Evolutionary conservation across 2,888 invertebrate species (phyloP), one percentile per base, ranked within the genome.

Genomic region (Sturmia bella): DNA sequence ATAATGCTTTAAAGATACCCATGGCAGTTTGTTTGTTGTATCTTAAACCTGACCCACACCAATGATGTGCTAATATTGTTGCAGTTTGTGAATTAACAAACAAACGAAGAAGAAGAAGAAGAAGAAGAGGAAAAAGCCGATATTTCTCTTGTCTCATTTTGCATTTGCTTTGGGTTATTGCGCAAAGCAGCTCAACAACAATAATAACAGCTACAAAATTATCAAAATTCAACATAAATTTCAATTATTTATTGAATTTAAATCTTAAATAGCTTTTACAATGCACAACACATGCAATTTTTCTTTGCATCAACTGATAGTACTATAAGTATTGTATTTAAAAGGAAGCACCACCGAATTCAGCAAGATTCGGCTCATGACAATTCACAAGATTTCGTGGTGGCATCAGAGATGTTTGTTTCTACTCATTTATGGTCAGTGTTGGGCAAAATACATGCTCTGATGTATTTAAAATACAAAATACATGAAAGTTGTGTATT

Each of bases 191-290:
- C 69, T 68, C 73, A 66, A 80, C 39, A 74, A 52, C 61, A 50
- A 39, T 41, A 59, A 59, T 50, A 43, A 69, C 21, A 73, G n/a
- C 68, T 19, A 74, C 63, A 69, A 69, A 74, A 56, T 64, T 69
- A 70, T 50, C 74, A 54, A 80, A 74, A 80, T 79, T 82, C 57
- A 69, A 77, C 80, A 80, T 80, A 82, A 78, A 82, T 78, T 82
- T 78, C 52, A 82, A 82, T 82, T 78, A 82, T 82, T 82, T 82
- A 82, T 82, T 82, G 78, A 75, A 82, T 78, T 82, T 78, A 69
- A 74, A 78, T 78, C 57, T 68, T 39, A 80, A 74, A 63, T 63
- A 74, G 56, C 57, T 56, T 59, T 64, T 66, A 48, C 41, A 77
- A 70, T 15, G 52, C 43, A 21, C 32, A 56, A 66, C 57, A 57